Evolutionary conservation across 2,797 vertebrate species (phyloP).

Genomic region (Tolypeutes matacus): DNA sequence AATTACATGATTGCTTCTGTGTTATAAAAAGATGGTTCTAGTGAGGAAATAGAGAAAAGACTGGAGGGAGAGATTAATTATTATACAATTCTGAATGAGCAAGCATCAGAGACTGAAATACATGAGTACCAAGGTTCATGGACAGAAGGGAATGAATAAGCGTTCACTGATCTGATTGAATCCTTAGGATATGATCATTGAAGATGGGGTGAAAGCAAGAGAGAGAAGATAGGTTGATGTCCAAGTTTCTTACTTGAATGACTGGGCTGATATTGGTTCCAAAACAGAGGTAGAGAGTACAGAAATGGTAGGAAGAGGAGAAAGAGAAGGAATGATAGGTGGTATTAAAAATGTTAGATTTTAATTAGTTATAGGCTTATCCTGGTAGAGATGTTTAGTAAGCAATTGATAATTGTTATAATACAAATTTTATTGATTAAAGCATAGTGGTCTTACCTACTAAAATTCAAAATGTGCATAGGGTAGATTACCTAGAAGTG

Average conservation of each 20-base stretch:
- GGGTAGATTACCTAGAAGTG: too few relatives aligned
- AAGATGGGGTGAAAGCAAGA: neutral
- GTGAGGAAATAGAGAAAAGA: neutral
- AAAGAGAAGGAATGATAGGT: rapidly evolving
- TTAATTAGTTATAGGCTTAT: neutral
- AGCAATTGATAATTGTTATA: too few relatives aligned
- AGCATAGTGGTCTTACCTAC: neutral
- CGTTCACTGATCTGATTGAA: rapidly evolving
- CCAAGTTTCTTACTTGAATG: neutral
- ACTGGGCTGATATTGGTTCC: neutral
- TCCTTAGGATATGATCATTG: neutral
- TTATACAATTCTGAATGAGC: neutral
- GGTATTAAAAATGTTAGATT: neutral
- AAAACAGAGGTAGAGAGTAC: rapidly evolving
- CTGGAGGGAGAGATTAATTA: neutral
- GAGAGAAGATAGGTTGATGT: rapidly evolving
- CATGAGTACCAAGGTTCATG: rapidly evolving
- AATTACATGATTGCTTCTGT: neutral
- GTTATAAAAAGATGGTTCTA: too few relatives aligned
- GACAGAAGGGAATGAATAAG: neutral
- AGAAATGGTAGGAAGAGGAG: too few relatives aligned
- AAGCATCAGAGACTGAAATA: neutral
- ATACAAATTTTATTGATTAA: neutral
- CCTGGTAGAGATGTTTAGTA: too few relatives aligned
- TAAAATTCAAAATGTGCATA: neutral